Base-by-base conservation (phyloP, 2,113 vertebrate genomes). In the Pycnonotus jocosus region DNA sequence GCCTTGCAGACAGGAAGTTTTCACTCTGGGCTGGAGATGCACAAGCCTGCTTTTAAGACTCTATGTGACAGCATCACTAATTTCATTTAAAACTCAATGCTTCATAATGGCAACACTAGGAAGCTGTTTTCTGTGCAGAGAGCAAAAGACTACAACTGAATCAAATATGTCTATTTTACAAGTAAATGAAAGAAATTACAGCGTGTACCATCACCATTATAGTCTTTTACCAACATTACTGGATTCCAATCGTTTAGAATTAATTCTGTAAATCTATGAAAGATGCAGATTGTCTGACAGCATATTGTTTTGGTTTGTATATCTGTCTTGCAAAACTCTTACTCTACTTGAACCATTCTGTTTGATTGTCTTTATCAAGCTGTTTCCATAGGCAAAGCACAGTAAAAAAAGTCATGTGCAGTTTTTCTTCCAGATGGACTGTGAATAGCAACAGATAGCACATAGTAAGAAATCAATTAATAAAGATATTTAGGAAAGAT, bases 401-500 rank as follows among this genome's bases (percentile, higher is more conserved):
- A 93, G 66, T 89, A 88, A 95, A 93, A 82, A 82, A 54, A 50
- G 66, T 56, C 35, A 83, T n/a, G 56, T 65, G 81, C 93, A 76
- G 56, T 38, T 78, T 90, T 85, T 80, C 81, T 74, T 93, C 78
- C 76, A 88, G 51, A 54, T 71, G 22, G n/a, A 89, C 21, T 76
- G 51, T 80, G 70, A 93, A 86, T 66, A 95, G 92, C 76, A 95
- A 95, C 58, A 88, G 64, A 71, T 62, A 84, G 73, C 54, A 56
- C 80, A 61, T 86, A 86, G 76, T 70, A 92, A 93, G 83, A 31
- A 80, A 92, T 25, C 50, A 90, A 74, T 91, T 53, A 84, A 91
- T 88, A 91, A 91, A 95, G 84, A 35, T 89, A 86, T 81, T 97
- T 91, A 92, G 57, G 90, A 96, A 97, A 82, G 64, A 94, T 10